Base-by-base conservation (phyloP, 2,888 invertebrate species). In the Catocala fraxini region DNA sequence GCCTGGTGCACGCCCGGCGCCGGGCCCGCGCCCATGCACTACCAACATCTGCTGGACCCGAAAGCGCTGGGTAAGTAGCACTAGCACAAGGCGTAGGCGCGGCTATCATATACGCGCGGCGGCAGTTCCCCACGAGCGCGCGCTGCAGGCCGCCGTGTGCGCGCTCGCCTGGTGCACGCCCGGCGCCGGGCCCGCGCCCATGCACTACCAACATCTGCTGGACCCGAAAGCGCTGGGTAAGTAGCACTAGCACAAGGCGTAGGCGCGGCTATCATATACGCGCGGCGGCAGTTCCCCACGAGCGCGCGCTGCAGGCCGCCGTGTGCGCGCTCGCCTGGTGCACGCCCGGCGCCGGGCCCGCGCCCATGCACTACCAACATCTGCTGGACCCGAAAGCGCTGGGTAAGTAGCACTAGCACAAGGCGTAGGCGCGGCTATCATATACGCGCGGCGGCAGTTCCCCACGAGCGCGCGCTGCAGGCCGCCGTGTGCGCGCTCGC, bases 41-140 rank as follows among this genome's bases (percentile, higher is more conserved):
- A 93, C 86, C 77, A 73, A 6, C 87, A 85, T 9, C 87, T 93
- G 73, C 88, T 93, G 35, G 90, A 90, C 75, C 83, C 84, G 5
- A 71, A 68, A n/a, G n/a, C n/a, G n/a, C n/a, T n/a, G n/a, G n/a
- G n/a, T n/a, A n/a, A n/a, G n/a, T n/a, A n/a, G n/a, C n/a, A n/a
- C n/a, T n/a, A n/a, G n/a, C n/a, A n/a, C 70, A 71, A 15, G 96
- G 96, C 77, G 98, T 98, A 83, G 95, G 95, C 42, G 98, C 98
- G 78, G 98, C 98, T 10, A 97, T 99, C 64, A 92, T 95, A 75
- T 99, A 99, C 93, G 98, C 99, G 6, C 95, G 98, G 42, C 95
- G 95, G 68, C 96, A 98, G 93, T 97, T 99, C 88, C 96, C 0
- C 93, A 94, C 87, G 91, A 92, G 89, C 89, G 91, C 43, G 85